Base-by-base conservation (phyloP, 1,140 invertebrate genomes). In the Venturia canescens region DNA sequence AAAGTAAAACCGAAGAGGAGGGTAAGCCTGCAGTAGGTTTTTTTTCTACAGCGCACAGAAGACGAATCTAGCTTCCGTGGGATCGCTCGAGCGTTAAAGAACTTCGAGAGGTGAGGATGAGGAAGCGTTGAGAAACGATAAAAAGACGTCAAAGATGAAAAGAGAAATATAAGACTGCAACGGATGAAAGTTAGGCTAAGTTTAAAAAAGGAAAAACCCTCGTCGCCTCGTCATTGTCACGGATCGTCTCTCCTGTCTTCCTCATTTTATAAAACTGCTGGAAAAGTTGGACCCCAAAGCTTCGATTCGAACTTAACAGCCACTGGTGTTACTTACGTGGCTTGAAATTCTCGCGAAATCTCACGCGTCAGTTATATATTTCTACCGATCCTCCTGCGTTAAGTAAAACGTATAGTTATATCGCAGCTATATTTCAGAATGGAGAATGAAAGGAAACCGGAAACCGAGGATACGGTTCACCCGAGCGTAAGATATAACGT, bases 301-400 rank as follows among this genome's bases (percentile, higher is more conserved):
- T n/a, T 63, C 60, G 13, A 63, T 63, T 13, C 60, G 27, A 63
- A n/a, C 11, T 26, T 63, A 13, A 21, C 60, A 63, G 60, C 0
- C 60, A 63, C 60, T 44, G 38, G 60, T 23, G n/a, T 13, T 26
- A 63, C 60, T 63, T 26, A 3, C 60, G 23, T 15, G n/a, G 60
- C 3, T 63, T 9, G 13, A 63, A 63, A 63, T 63, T 26, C 60
- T 26, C 60, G 11, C 60, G 23, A 63, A n/a, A 63, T 63, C 60
- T 63, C 60, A 21, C n/a, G 60, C 23, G 60, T 63, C 60, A 63
- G 23, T n/a, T n/a, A 63, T 63, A 63, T 63, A 63, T 63, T 63
- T 63, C 60, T 63, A 63, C 60, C 60, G 16, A 63, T 63, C n/a
- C 60, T 26, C 23, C 11, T 23, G 60, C 60, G 60, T 63, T 63